phyloP scores from a whole-genome alignment of 2,113 vertebrate genomes.

The Carollia perspicillata region DNA sequence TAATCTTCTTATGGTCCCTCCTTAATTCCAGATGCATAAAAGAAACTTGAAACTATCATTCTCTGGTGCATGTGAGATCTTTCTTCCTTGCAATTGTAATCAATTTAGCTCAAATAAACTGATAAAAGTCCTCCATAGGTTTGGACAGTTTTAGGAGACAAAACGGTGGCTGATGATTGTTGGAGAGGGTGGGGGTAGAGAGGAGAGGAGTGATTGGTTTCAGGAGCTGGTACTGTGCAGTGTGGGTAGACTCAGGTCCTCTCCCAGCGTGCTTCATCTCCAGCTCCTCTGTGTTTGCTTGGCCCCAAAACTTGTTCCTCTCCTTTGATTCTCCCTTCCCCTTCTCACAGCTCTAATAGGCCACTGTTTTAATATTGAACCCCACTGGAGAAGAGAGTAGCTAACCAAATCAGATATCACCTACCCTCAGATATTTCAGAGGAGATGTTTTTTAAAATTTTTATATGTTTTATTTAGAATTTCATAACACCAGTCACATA shows the following conservation, averaged over 20 bases:
- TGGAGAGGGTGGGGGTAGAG: neutral
- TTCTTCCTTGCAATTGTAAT: neutral
- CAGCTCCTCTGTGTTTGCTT: neutral
- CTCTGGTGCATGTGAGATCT: neutral
- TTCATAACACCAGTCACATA: conserved; percentile 95
- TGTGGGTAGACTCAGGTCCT: neutral
- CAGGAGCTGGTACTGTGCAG: neutral
- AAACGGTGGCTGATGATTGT: neutral
- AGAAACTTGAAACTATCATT: neutral
- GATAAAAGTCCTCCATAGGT: neutral
- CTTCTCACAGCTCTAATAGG: neutral
- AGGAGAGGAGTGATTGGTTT: neutral
- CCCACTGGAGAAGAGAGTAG: neutral
- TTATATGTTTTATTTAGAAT: conserved; percentile 99
- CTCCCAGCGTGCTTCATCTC: too few species aligned
- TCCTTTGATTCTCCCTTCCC: neutral
- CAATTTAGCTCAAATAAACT: neutral
- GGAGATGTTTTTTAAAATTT: conserved; percentile 66
- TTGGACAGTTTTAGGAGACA: neutral
- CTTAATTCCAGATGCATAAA: neutral
- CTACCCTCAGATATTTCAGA: neutral
- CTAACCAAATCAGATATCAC: neutral
- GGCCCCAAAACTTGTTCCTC: neutral
- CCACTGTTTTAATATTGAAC: neutral
- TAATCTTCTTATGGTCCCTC: neutral